Evolutionary conservation across 2,888 invertebrate species (phyloP).

Genomic region (Neoaliturus tenellus): DNA sequence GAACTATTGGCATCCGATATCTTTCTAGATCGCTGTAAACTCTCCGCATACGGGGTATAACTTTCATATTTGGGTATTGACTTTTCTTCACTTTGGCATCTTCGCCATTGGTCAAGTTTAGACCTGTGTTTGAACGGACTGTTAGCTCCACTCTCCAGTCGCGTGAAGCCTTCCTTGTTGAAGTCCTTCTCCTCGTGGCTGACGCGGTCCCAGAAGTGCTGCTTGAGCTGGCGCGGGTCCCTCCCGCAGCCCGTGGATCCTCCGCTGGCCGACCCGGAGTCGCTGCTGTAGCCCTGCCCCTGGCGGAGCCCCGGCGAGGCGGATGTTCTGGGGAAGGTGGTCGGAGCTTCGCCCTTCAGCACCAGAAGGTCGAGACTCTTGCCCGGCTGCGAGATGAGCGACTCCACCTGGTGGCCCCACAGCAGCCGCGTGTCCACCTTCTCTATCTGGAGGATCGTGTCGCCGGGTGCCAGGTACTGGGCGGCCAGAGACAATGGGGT

Average conservation of each 20-base stretch:
- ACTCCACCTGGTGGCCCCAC: slow-evolving; percentile 61
- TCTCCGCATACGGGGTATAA: background rate
- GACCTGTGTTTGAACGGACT: slow-evolving; percentile 41
- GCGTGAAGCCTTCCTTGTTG: slow-evolving; percentile 21
- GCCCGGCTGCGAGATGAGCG: slow-evolving; percentile 60
- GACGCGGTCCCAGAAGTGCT: slow-evolving; percentile 26
- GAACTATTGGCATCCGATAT: background rate
- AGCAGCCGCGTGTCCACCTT: slow-evolving; percentile 65
- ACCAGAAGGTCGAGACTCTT: slow-evolving; percentile 64
- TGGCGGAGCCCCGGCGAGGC: background rate
- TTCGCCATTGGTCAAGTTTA: background rate
- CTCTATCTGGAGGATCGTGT: slow-evolving; percentile 65
- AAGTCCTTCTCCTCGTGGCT: slow-evolving; percentile 28
- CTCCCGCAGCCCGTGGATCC: background rate
- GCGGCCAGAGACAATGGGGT: slow-evolving; percentile 63
- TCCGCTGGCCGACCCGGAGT: background rate
- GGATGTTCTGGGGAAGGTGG: background rate
- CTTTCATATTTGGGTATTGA: background rate
- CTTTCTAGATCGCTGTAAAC: background rate
- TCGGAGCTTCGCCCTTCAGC: slow-evolving; percentile 56
- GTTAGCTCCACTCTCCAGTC: background rate
- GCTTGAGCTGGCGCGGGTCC: background rate
- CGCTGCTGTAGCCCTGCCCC: background rate
- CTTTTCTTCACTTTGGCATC: slow-evolving; percentile 47
- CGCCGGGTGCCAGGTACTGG: slow-evolving; percentile 65